Conservation (phyloP, 2,888 invertebrate species). For the Campoplex capitator region DNA sequence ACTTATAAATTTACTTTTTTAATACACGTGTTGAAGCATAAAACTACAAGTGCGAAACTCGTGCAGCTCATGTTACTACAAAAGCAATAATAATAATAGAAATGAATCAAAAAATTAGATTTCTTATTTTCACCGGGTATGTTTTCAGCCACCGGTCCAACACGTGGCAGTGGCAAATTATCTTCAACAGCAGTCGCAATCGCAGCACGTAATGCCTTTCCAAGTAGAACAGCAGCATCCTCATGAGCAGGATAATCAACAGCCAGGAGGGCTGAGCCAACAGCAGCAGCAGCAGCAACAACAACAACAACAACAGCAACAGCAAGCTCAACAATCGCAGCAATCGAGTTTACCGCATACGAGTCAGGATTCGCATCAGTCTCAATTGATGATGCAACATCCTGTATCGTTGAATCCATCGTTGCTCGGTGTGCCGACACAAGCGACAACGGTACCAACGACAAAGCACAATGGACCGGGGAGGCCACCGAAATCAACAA, state of each 20-base stretch:
- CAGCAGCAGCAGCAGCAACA: conserved; percentile 52
- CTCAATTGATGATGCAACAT: conserved; percentile 64
- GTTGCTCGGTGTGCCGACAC: conserved; percentile 43
- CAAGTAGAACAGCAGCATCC: conserved; percentile 61
- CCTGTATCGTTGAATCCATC: conserved; percentile 71
- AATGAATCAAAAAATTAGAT: neutral
- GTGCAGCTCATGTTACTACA: neutral
- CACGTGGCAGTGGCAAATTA: conserved; percentile 75
- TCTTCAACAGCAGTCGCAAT: conserved; percentile 64
- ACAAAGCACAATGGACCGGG: conserved; percentile 79
- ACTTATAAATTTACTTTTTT: no score
- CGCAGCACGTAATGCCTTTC: conserved; percentile 64
- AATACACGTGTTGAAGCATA: neutral
- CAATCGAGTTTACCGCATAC: conserved; percentile 54
- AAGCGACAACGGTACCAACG: conserved; percentile 50
- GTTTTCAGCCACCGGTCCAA: conserved; percentile 71
- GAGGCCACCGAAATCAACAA: conserved; percentile 77
- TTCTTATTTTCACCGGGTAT: neutral
- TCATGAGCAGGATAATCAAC: conserved; percentile 68
- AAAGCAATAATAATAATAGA: no score
- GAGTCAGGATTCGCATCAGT: conserved; percentile 55
- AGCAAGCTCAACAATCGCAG: conserved; percentile 59
- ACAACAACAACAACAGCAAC: conserved; percentile 1
- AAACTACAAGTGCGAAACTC: neutral
- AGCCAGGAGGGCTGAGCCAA: conserved; percentile 52